Conservation (phyloP, 2,797 vertebrate genomes). For the Gymnoscopelus braueri region DNA sequence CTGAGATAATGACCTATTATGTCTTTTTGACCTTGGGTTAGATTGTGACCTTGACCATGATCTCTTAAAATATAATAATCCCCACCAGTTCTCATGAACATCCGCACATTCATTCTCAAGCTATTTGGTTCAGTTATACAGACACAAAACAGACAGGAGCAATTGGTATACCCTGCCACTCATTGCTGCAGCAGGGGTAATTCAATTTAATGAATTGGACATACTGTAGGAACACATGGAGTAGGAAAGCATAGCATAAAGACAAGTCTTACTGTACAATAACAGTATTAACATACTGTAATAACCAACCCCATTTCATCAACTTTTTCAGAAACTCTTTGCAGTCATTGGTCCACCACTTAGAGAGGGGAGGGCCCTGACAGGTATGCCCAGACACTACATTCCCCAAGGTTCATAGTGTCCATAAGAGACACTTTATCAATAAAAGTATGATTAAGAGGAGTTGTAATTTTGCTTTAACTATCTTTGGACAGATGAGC, state of each 20-base stretch:
- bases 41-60: too few species aligned
- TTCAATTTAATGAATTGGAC: too few species aligned
- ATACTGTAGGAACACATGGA: too few species aligned
- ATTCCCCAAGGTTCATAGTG: background rate
- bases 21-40: too few species aligned
- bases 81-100: too few species aligned
- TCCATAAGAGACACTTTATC: background rate
- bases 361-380: conserved; percentile 87
- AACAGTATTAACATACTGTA: background rate
- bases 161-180: too few species aligned
- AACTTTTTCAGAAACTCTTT: conserved; percentile 90
- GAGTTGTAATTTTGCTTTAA: conserved; percentile 6
- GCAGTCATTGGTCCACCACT: conserved; percentile 90
- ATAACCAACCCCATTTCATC: background rate
- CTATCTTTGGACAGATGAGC: conserved; percentile 84
- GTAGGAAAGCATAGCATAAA: too few species aligned
- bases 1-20: too few species aligned
- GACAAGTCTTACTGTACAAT: too few species aligned
- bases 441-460: background rate
- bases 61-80: too few species aligned
- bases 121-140: conserved; percentile 24
- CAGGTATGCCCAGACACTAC: conserved; percentile 79
- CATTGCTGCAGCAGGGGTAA: too few species aligned
- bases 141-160: background rate
- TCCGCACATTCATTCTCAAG: too few species aligned